A percentile compares a stretch with the other conserved stretches of the same genome.
phyloP scores from a whole-genome alignment of 2,888 invertebrate genomes.

The Plagodis dolabraria region DNA sequence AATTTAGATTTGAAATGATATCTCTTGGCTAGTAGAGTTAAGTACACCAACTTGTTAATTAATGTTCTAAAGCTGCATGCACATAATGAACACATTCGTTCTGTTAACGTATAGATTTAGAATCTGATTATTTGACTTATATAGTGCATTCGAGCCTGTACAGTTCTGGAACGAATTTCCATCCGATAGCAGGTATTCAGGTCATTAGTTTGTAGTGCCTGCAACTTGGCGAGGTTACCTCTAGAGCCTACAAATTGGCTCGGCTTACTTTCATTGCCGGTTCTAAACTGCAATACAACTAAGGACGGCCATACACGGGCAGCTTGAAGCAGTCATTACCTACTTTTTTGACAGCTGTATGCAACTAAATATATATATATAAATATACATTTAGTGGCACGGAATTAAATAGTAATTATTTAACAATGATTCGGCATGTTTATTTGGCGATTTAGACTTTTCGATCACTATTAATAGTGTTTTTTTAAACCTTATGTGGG shows the following conservation, averaged over 20 bases:
- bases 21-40: background rate
- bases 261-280: slow-evolving; percentile 18
- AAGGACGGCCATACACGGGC: background rate
- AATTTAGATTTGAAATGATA: slow-evolving; percentile 3
- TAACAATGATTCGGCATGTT: too few species aligned
- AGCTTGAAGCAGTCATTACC: background rate
- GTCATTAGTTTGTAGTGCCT: slow-evolving; percentile 16
- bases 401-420: too few species aligned
- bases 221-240: slow-evolving; percentile 16
- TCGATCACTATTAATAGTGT: too few species aligned
- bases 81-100: background rate
- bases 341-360: background rate
- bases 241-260: slow-evolving; percentile 23
- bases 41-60: too few species aligned
- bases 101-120: background rate
- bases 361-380: too few species aligned
- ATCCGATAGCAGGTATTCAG: slow-evolving; percentile 12
- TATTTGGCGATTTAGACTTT: too few species aligned
- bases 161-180: slow-evolving; percentile 1
- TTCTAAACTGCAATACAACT: slow-evolving; percentile 17
- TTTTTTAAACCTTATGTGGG: too few species aligned
- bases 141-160: background rate
- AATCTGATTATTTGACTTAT: background rate
- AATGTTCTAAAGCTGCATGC: background rate
- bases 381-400: too few species aligned